A percentile compares a stretch with the other conserved stretches of the same genome.
Conservation (phyloP, 2,797 vertebrate species). For the Sciurus vulgaris region DNA sequence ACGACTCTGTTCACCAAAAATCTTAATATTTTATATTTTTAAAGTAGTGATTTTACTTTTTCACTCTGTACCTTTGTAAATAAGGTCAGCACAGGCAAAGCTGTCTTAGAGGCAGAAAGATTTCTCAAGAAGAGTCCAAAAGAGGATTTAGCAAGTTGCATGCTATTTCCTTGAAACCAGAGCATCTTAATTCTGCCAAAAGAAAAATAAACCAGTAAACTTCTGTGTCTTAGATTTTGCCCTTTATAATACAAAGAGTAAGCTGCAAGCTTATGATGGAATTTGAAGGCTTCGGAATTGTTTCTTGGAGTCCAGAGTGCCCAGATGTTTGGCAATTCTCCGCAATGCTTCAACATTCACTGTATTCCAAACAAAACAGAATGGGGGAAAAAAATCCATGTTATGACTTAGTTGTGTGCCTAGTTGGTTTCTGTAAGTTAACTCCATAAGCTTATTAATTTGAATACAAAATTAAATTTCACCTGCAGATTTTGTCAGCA, state of each 20-base stretch:
- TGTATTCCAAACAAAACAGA: slow-evolving; percentile 67
- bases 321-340: slow-evolving; percentile 64
- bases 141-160: slow-evolving; percentile 76
- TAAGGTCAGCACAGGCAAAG: slow-evolving; percentile 91
- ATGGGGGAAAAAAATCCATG: slow-evolving; percentile 41
- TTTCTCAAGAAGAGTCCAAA: slow-evolving; percentile 79
- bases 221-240: slow-evolving; percentile 17
- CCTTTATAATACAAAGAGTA: slow-evolving; percentile 59
- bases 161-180: slow-evolving; percentile 83
- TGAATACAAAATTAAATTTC: slow-evolving; percentile 72
- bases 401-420: slow-evolving; percentile 60
- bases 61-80: slow-evolving; percentile 92
- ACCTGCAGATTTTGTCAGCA: slow-evolving; percentile 53
- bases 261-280: slow-evolving; percentile 29
- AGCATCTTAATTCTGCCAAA: slow-evolving; percentile 87
- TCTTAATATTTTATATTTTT: slow-evolving; percentile 34
- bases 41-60: slow-evolving; percentile 62
- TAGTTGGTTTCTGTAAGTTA: slow-evolving; percentile 69
- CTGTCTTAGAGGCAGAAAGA: slow-evolving; percentile 71
- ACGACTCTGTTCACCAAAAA: slow-evolving; percentile 38
- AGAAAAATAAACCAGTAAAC: slow-evolving; percentile 79
- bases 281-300: slow-evolving; percentile 60
- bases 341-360: background rate
- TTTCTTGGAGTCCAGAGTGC: slow-evolving; percentile 45
- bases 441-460: slow-evolving; percentile 57